These are phyloP conservation scores for Macropus fuliginosus DNA, from an alignment of 2,797 vertebrate species.

Conservation along the genomic window DNA sequence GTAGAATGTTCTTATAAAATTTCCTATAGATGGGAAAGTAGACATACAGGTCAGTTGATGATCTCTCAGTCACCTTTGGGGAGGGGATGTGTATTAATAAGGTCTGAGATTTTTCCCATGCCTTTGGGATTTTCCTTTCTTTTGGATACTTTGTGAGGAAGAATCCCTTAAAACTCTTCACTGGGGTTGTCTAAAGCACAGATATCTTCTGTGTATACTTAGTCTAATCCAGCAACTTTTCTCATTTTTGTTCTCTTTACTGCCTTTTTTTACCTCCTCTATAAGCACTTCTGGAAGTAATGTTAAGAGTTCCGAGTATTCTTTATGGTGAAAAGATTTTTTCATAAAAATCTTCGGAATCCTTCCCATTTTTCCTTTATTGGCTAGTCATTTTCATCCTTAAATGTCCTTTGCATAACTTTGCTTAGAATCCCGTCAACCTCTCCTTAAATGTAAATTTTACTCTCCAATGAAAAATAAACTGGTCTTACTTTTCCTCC, in stretches of 20 bases:
- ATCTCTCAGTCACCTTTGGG: no score
- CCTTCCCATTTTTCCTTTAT: not conserved
- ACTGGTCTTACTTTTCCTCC: not conserved
- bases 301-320: not conserved
- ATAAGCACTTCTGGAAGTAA: not conserved
- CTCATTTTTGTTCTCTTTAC: not conserved
- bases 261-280: not conserved
- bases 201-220: not conserved
- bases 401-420: not conserved
- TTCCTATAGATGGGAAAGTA: no score
- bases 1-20: no score
- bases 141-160: not conserved
- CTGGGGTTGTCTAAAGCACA: not conserved
- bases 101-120: no score
- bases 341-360: not conserved
- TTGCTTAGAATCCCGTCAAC: not conserved
- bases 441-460: not conserved
- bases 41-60: no score
- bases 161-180: not conserved
- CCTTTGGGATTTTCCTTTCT: no score
- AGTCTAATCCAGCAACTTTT: not conserved
- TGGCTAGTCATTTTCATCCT: not conserved
- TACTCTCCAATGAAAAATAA: not conserved
- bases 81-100: no score
- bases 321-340: not conserved